Conservation (phyloP, 2,888 invertebrate genomes). For the Polylopha cassiicola region DNA sequence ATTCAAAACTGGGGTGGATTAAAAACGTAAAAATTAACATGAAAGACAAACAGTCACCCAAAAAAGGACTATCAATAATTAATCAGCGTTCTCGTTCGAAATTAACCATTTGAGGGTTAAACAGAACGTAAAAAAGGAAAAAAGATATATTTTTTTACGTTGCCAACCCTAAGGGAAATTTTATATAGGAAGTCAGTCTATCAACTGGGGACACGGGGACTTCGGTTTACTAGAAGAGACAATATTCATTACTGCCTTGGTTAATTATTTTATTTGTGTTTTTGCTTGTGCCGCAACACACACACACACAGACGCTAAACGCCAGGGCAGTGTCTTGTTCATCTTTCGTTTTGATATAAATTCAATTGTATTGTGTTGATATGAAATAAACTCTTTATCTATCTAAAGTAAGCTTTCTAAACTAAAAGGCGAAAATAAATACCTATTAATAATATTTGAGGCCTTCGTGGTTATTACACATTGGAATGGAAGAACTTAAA, state of each 20-base stretch:
- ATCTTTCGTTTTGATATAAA: too few relatives aligned
- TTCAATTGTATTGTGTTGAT: too few relatives aligned
- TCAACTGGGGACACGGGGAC: constrained; percentile 41
- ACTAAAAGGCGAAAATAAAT: too few relatives aligned
- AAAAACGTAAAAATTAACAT: constrained; percentile 60
- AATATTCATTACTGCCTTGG: constrained; percentile 9
- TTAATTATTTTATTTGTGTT: too few relatives aligned
- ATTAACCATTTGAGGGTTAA: constrained; percentile 70
- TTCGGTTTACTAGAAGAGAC: constrained; percentile 34
- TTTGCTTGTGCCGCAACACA: too few relatives aligned
- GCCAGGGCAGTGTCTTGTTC: too few relatives aligned
- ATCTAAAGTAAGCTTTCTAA: too few relatives aligned
- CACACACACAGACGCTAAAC: too few relatives aligned
- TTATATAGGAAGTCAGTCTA: constrained; percentile 63
- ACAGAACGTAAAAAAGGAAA: constrained; percentile 53
- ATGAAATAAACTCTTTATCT: too few relatives aligned
- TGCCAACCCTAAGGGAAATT: constrained; percentile 68
- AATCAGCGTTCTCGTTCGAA: constrained; percentile 67
- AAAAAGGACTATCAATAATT: constrained; percentile 68
- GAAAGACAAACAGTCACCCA: constrained; percentile 63
- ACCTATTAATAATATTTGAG: too few relatives aligned
- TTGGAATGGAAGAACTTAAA: too few relatives aligned
- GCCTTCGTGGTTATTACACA: too few relatives aligned
- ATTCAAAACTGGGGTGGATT: constrained; percentile 50
- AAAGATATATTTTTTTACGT: constrained; percentile 46